phyloP scores from a whole-genome alignment of 2,888 invertebrate species.

The Myopa testacea region DNA sequence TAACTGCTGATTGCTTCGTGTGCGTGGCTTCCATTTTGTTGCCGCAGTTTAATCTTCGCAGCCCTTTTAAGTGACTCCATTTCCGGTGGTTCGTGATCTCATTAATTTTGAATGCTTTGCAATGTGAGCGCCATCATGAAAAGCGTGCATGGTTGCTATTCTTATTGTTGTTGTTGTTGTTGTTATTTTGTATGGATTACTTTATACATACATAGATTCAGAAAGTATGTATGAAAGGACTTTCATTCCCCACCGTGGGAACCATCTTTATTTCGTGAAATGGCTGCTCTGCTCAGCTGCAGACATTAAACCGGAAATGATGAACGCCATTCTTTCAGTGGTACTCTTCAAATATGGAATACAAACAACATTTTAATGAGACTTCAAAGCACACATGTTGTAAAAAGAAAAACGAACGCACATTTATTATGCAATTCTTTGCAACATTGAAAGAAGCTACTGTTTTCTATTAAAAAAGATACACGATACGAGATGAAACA shows the following conservation, averaged over 20 bases:
- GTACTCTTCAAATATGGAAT: slow-evolving; percentile 10
- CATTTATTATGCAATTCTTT: background rate
- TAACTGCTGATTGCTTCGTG: slow-evolving; percentile 35
- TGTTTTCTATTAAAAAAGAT: background rate
- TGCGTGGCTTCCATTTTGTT: slow-evolving; percentile 57
- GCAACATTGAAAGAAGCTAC: background rate
- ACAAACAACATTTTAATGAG: slow-evolving; percentile 12
- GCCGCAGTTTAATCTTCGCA: slow-evolving; percentile 52
- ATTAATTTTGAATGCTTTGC: slow-evolving; percentile 43
- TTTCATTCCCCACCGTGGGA: background rate
- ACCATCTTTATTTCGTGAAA: background rate
- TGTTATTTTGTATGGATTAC: background rate
- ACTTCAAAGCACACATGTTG: background rate
- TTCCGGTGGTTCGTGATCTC: slow-evolving; percentile 57
- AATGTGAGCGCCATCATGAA: slow-evolving; percentile 27
- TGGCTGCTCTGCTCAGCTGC: background rate
- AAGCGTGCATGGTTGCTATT: background rate
- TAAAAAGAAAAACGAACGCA: background rate
- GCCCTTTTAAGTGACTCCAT: slow-evolving; percentile 55
- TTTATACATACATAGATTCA: too few relatives aligned
- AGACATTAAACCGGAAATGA: slow-evolving; percentile 29
- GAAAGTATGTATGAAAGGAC: background rate
- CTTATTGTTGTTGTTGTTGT: slow-evolving; percentile 1
- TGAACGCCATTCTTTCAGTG: background rate
- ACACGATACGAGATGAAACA: too few relatives aligned